Evolutionary conservation across 1,140 invertebrate genomes (phyloP).

Genomic region (Pseudomyrmex sp.): DNA sequence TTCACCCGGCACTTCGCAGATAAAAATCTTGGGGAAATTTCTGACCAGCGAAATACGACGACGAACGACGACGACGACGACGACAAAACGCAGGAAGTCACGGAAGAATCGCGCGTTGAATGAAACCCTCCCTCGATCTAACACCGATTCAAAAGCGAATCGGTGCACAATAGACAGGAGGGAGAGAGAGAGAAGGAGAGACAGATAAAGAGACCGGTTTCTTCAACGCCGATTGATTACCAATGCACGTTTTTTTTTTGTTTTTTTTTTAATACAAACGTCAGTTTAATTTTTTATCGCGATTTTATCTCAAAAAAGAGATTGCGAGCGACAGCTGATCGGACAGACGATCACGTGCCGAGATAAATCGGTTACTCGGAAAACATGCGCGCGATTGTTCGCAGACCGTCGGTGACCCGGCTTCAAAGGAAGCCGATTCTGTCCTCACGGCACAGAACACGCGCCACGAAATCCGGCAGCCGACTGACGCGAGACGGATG

Average conservation of each 20-base stretch:
- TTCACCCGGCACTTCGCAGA: background rate
- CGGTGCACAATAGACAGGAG: background rate
- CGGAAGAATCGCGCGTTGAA: constrained; percentile 1
- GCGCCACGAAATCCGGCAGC: constrained; percentile 62
- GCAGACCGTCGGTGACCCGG: no score
- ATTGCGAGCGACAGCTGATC: no score
- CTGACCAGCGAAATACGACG: no score
- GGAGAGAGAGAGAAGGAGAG: background rate
- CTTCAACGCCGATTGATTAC: no score
- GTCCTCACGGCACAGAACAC: background rate
- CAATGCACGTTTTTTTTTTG: no score
- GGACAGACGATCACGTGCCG: no score
- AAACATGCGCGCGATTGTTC: background rate
- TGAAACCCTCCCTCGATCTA: background rate
- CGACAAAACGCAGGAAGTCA: background rate
- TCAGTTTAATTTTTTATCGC: no score
- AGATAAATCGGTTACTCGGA: constrained; percentile 4
- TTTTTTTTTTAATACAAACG: no score
- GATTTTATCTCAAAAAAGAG: no score
- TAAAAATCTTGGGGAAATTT: background rate
- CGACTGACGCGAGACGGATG: constrained; percentile 71
- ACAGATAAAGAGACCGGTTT: no score
- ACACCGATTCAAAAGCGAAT: constrained; percentile 5
- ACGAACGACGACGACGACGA: background rate
- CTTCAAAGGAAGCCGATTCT: no score